phyloP scores from a whole-genome alignment of 2,113 vertebrate genomes.

The Oplegnathus fasciatus region DNA sequence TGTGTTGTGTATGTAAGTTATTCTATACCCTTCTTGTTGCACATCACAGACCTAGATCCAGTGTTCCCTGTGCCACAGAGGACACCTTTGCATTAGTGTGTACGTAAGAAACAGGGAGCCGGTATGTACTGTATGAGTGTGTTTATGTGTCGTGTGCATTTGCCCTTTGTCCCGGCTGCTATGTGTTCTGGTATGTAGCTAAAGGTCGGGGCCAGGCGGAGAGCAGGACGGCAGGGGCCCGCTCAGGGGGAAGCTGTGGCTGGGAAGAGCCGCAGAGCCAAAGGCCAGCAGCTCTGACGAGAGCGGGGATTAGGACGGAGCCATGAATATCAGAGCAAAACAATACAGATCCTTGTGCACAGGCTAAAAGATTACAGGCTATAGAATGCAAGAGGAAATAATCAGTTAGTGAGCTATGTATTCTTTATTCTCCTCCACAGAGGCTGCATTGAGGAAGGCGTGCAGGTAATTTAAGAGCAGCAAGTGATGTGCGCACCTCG shows the following conservation, averaged over 20 bases:
- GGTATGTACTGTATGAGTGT: constrained; percentile 33
- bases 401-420: constrained; percentile 30
- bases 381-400: constrained; percentile 32
- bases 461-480: constrained; percentile 44
- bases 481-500: constrained; percentile 28
- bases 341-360: constrained; percentile 50
- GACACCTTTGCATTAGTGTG: constrained; percentile 31
- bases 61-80: constrained; percentile 8
- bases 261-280: constrained; percentile 59
- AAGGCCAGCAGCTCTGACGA: constrained; percentile 64
- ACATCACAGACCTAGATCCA: constrained; percentile 15
- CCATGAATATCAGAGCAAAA: constrained; percentile 38
- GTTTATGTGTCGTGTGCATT: constrained; percentile 67
- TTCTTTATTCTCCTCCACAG: constrained; percentile 10
- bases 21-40: not conserved
- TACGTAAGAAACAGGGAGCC: constrained; percentile 14
- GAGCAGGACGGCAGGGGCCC: constrained; percentile 77
- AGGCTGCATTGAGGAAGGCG: not conserved
- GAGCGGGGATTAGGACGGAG: constrained; percentile 38
- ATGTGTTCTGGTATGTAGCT: constrained; percentile 85
- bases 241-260: constrained; percentile 70
- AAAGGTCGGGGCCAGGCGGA: constrained; percentile 83
- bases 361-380: constrained; percentile 6
- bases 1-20: not conserved
- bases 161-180: constrained; percentile 85